phyloP scores from a whole-genome alignment of 2,888 invertebrate species.

The Nesidiocoris tenuis region DNA sequence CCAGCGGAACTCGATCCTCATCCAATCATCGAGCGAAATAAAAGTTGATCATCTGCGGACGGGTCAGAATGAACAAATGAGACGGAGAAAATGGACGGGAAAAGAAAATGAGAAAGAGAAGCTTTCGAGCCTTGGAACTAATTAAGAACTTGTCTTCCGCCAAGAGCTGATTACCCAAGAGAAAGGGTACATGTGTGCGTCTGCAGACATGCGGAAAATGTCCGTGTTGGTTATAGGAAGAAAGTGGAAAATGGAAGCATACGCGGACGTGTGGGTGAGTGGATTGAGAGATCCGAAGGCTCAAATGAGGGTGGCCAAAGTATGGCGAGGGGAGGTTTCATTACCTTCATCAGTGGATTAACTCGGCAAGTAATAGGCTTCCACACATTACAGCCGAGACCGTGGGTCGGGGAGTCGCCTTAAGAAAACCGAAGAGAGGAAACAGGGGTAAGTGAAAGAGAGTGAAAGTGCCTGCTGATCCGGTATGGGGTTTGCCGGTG shows the following conservation, averaged over 20 bases:
- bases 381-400: background rate
- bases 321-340: slow-evolving; percentile 14
- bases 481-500: too few species aligned
- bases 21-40: background rate
- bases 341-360: slow-evolving; percentile 31
- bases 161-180: slow-evolving; percentile 16
- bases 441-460: background rate
- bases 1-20: too few species aligned
- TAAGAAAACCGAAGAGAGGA: too few species aligned
- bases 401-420: background rate
- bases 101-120: background rate
- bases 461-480: too few species aligned
- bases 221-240: background rate
- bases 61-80: background rate
- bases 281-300: background rate
- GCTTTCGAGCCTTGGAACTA: slow-evolving; percentile 22
- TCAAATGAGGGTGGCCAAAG: background rate
- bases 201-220: background rate
- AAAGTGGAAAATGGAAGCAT: background rate
- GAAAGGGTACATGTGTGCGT: background rate
- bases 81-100: background rate
- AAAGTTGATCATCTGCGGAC: background rate
- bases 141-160: slow-evolving; percentile 32
- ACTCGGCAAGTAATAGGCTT: slow-evolving; percentile 29
- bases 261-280: background rate